Evolutionary conservation across 2,113 vertebrate species (phyloP), one percentile per base, ranked within the genome.

Genomic region (Hemiscyllium ocellatum): DNA sequence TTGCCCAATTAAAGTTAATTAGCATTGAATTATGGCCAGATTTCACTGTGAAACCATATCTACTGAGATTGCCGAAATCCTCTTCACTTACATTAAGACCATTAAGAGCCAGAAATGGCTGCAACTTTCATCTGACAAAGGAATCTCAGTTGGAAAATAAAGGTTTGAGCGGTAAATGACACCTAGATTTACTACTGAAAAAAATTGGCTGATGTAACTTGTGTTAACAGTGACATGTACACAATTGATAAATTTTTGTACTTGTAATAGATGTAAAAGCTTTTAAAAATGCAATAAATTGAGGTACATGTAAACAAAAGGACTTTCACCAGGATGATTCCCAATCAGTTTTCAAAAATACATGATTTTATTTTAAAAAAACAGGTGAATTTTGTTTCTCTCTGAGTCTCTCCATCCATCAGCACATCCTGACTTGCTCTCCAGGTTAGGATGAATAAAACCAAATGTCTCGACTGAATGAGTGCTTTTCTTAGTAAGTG

Each of bases 1-100:
- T 94, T 94, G 52, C 52, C 65, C 90, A 94, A 68, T 94, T 94
- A 94, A 37, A 66, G 91, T 47, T 94, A 69, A 94, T 94, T 94
- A 24, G n/a, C 66, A 69, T 42, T 70, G 91, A 94, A 94, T 70
- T 94, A 94, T 94, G 37, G 66, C 66, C 91, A 69, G 19, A 70
- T 94, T 94, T 94, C 91, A 90, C 87, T 29, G 87, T 56, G 26
- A 13, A 90, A 90, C 52, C 17, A 69, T 24, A 37, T 69, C 52
- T 47, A 69, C 37, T 66, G n/a, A 93, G 61, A 69, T 69, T 70
- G 8, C n/a, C 20, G 37, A 70, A 94, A 94, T 70, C 7, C 66
- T 70, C n/a, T 66, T 66, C 29, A 68, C 33, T 94, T 94, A 69
- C n/a, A 47, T 7, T 69, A 12, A 19, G 37, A 68, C n/a, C 24